Percentiles rank a stretch among this genome's conserved stretches.
phyloP scores from a whole-genome alignment of 2,797 vertebrate genomes.

The Sebastes iracundus region DNA sequence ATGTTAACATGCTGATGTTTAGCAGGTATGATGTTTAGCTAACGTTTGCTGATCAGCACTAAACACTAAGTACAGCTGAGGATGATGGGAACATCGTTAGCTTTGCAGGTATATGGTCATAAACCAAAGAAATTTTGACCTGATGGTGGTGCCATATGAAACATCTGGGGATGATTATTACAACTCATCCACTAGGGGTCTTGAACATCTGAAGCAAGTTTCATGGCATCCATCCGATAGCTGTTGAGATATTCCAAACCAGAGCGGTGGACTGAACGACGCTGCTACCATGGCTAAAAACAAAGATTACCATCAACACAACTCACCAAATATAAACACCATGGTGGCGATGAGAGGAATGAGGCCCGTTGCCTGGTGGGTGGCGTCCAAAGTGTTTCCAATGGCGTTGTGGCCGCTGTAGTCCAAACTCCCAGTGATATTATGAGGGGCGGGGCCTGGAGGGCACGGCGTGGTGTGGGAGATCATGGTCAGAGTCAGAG shows the following conservation, averaged over 20 bases:
- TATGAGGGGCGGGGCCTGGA: conserved; percentile 41
- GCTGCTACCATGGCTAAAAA: background rate
- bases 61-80: too few species aligned
- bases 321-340: conserved; percentile 92
- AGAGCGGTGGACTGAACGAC: background rate
- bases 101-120: background rate
- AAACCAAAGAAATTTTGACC: background rate
- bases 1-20: background rate
- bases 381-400: conserved; percentile 17
- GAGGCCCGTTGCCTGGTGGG: conserved; percentile 62
- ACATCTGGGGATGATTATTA: background rate
- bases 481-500: conserved; percentile 87
- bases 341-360: conserved; percentile 91
- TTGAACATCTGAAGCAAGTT: background rate
- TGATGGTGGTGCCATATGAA: background rate
- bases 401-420: conserved; percentile 7
- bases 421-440: conserved; percentile 36
- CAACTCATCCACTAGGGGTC: background rate
- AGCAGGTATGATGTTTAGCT: too few species aligned
- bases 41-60: too few species aligned
- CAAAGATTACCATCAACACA: background rate
- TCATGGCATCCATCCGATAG: background rate
- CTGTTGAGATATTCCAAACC: background rate
- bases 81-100: background rate
- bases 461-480: conserved; percentile 60